phyloP scores from a whole-genome alignment of 2,113 vertebrate genomes.

The Pterocles orientalis region DNA sequence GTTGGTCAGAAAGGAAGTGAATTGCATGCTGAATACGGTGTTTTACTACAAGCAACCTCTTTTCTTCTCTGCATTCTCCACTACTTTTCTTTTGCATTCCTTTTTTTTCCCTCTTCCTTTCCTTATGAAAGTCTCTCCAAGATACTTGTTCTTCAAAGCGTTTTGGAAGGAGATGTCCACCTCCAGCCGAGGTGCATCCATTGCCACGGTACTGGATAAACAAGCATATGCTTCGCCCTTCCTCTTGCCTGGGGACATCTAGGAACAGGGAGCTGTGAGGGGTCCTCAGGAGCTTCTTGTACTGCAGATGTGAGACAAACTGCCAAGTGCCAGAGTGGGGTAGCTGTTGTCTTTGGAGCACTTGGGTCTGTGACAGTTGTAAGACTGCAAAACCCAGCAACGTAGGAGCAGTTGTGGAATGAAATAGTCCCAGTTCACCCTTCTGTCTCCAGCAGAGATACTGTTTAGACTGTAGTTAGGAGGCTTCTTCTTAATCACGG shows the following conservation, averaged over 20 bases:
- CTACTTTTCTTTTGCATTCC: neutral
- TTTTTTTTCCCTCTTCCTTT: neutral
- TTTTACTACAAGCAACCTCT: neutral
- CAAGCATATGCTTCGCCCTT: neutral
- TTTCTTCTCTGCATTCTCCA: neutral
- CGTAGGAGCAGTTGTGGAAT: neutral
- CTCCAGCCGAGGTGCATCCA: neutral
- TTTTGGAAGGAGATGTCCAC: neutral
- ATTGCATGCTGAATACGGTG: rapidly evolving
- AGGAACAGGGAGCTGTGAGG: neutral
- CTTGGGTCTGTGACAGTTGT: neutral
- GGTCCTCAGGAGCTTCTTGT: neutral
- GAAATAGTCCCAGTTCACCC: rapidly evolving
- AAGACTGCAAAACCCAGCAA: neutral
- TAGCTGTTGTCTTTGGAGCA: neutral
- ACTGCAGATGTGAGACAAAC: neutral
- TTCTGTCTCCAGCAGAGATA: neutral
- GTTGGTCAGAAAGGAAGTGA: neutral
- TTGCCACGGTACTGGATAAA: neutral
- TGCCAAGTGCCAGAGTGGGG: neutral
- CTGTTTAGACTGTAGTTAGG: neutral
- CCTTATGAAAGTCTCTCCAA: neutral
- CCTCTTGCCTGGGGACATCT: neutral
- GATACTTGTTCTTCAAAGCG: neutral
- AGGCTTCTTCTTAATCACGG: neutral